Evolutionary conservation across 2,797 vertebrate species (phyloP).

Genomic region (Carcharodon carcharias): DNA sequence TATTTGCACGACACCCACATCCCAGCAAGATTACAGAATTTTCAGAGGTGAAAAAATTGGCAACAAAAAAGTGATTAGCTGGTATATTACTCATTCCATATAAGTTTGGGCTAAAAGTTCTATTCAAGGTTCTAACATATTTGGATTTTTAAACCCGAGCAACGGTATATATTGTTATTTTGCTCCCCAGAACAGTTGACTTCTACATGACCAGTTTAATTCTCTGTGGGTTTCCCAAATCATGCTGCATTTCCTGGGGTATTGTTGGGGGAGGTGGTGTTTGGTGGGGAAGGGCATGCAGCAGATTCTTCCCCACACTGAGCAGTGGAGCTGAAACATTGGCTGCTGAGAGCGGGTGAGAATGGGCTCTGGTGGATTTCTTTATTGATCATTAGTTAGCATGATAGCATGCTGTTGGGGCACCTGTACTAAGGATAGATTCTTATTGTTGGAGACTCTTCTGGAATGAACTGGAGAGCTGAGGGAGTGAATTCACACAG

Average conservation of each 20-base stretch:
- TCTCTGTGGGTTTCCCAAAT: background rate
- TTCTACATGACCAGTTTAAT: background rate
- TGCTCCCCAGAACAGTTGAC: background rate
- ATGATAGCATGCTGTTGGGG: background rate
- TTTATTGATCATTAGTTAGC: background rate
- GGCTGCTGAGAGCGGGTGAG: background rate
- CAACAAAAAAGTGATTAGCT: background rate
- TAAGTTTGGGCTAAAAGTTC: background rate
- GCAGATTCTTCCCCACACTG: background rate
- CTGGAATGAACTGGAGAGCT: background rate
- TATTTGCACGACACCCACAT: too few species aligned
- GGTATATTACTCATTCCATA: background rate
- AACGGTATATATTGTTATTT: background rate
- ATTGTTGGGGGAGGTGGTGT: too few species aligned
- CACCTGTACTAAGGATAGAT: background rate
- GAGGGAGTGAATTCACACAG: background rate
- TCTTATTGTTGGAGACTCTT: background rate
- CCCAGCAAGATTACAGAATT: background rate
- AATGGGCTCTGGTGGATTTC: background rate
- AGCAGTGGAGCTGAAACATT: background rate
- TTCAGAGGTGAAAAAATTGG: background rate
- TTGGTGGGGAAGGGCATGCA: background rate
- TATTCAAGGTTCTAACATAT: background rate
- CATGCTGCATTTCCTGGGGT: background rate
- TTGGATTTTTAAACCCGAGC: background rate